phyloP scores from a whole-genome alignment of 2,113 vertebrate genomes.

The Rattus norvegicus region GRCr8 NC_086028.1:38003501-38004000 shows the following conservation, averaged over 20 bases:
- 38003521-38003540: too few relatives aligned
- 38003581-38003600: neutral
- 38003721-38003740: neutral
- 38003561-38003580: neutral
- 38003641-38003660: neutral
- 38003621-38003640: neutral
- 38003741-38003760: neutral
- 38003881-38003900: too few relatives aligned
- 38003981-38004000: neutral
- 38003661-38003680: neutral
- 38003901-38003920: too few relatives aligned
- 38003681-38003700: neutral
- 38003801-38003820: too few relatives aligned
- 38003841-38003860: too few relatives aligned
- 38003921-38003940: neutral
- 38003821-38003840: too few relatives aligned
- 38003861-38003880: too few relatives aligned
- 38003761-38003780: too few relatives aligned
- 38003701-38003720: neutral
- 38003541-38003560: neutral
- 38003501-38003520: too few relatives aligned
- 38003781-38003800: too few relatives aligned
- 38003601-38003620: neutral
- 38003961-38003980: neutral
- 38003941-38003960: neutral